These are phyloP conservation scores for Mycteria americana DNA, from an alignment of 2,797 vertebrate genomes.

Conservation along the genomic window DNA sequence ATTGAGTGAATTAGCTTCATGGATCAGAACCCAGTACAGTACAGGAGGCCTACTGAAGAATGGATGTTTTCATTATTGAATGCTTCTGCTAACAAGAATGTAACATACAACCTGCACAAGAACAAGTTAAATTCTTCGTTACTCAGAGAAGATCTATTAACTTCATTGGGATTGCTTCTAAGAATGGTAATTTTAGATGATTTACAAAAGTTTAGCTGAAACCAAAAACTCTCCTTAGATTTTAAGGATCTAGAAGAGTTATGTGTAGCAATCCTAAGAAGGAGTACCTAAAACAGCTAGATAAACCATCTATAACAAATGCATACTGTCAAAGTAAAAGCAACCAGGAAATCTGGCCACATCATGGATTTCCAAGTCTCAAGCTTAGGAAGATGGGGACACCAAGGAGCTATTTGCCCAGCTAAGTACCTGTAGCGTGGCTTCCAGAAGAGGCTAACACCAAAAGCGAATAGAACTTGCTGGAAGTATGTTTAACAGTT, in stretches of 20 bases:
- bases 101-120: not conserved
- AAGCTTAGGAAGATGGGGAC: not conserved
- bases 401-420: not conserved
- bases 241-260: not conserved
- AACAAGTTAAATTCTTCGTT: not conserved
- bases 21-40: not conserved
- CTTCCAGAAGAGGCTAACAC: not conserved
- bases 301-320: not conserved
- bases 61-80: not conserved
- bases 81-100: not conserved
- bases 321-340: not conserved
- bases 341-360: not conserved
- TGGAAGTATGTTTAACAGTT: not conserved
- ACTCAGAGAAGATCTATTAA: not conserved
- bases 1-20: not conserved
- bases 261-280: not conserved
- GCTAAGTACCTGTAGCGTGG: not conserved
- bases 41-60: not conserved
- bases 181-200: not conserved
- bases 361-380: not conserved
- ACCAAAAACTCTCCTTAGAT: not conserved
- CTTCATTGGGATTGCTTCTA: not conserved
- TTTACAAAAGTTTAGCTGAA: not conserved
- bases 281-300: not conserved
- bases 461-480: not conserved